Conservation (phyloP, 2,888 invertebrate species). For the Caenorhabditis doughertyi region DNA sequence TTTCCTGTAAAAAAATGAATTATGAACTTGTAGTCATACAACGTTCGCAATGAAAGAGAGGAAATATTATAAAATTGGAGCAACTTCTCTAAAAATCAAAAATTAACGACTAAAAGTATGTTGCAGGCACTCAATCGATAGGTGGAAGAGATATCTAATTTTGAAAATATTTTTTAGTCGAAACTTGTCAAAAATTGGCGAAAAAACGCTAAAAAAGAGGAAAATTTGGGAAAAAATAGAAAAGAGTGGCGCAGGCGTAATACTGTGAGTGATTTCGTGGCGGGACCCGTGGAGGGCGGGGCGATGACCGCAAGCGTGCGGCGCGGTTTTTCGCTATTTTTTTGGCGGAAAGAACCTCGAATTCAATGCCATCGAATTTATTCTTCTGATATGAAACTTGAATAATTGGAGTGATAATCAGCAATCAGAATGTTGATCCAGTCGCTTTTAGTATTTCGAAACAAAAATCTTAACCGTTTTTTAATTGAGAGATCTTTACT, state of each 20-base stretch:
- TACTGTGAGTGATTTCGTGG: constrained; percentile 39
- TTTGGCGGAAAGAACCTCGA: not conserved
- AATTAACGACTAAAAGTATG: not conserved
- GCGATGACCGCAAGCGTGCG: constrained; percentile 20
- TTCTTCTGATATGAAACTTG: too few species aligned
- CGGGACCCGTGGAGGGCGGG: constrained; percentile 53
- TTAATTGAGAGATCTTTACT: constrained; percentile 60
- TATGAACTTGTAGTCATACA: not conserved
- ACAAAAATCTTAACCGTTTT: too few species aligned
- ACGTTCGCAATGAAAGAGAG: not conserved
- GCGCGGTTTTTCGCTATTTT: constrained; percentile 11
- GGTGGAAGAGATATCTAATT: not conserved
- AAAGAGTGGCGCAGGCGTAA: not conserved
- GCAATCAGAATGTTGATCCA: too few species aligned
- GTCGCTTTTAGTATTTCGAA: too few species aligned
- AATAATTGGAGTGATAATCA: too few species aligned
- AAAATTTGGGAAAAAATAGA: constrained; percentile 55
- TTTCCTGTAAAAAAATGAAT: constrained; percentile 46
- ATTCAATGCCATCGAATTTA: too few species aligned
- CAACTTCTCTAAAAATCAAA: not conserved
- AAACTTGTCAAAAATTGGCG: not conserved
- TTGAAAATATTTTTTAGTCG: not conserved
- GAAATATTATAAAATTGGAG: not conserved
- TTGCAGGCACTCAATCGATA: constrained; percentile 7
- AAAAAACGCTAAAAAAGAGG: constrained; percentile 43